These are phyloP conservation scores for Nomada flava DNA, from an alignment of 2,888 invertebrate genomes.

Conservation along the genomic window DNA sequence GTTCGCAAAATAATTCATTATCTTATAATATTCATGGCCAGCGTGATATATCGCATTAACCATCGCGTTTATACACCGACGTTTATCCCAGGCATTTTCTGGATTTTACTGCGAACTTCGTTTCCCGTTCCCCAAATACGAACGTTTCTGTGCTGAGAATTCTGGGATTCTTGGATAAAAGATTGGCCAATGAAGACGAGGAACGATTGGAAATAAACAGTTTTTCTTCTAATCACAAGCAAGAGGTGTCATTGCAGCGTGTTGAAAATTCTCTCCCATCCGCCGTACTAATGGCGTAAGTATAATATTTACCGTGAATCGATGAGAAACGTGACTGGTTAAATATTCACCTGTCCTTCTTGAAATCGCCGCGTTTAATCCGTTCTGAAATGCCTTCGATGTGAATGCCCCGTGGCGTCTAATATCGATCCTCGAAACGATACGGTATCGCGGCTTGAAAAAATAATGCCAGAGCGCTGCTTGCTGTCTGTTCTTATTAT, in stretches of 20 bases:
- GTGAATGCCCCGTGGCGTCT: not conserved
- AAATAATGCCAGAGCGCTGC: not conserved
- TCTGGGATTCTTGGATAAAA: too few species aligned
- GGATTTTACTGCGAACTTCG: not conserved
- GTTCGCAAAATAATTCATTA: slow-evolving; percentile 48
- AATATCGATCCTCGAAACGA: slow-evolving; percentile 12
- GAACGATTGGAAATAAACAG: slow-evolving; percentile 5
- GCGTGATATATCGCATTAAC: slow-evolving; percentile 11
- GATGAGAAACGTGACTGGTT: slow-evolving; percentile 40
- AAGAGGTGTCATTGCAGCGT: not conserved
- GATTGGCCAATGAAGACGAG: not conserved
- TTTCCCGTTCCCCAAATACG: not conserved
- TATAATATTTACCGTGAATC: slow-evolving; percentile 50
- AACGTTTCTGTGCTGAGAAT: not conserved
- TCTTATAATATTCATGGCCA: slow-evolving; percentile 48
- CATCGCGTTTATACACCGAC: not conserved
- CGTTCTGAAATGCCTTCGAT: not conserved
- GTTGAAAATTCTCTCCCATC: not conserved
- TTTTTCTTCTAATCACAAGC: slow-evolving; percentile 43
- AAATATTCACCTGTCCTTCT: slow-evolving; percentile 52
- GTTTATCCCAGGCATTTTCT: slow-evolving; percentile 6
- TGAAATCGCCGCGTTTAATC: slow-evolving; percentile 31
- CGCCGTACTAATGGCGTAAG: slow-evolving; percentile 18
- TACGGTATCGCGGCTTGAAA: slow-evolving; percentile 1
- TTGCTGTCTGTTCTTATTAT: not conserved